Percentiles rank a stretch among this genome's conserved stretches.
Conservation (phyloP, 2,888 invertebrate genomes). For the Epinotia bilunana region DNA sequence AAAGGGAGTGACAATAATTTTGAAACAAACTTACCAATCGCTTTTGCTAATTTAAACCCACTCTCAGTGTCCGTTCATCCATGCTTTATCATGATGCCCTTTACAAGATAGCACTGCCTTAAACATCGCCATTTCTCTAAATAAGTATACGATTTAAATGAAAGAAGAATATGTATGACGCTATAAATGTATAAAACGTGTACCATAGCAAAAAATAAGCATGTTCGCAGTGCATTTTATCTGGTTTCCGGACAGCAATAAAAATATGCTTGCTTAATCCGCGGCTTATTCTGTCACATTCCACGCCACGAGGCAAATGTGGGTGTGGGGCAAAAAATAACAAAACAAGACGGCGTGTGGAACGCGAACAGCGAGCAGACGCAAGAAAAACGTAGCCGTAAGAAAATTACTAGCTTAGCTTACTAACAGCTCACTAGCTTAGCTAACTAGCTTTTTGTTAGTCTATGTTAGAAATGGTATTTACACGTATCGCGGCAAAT, state of each 20-base stretch:
- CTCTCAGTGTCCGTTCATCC: too few species aligned
- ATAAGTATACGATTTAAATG: not conserved
- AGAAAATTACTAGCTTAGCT: constrained; percentile 54
- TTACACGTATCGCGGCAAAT: too few species aligned
- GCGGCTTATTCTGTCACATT: constrained; percentile 34
- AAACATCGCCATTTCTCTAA: not conserved
- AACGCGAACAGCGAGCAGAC: constrained; percentile 60
- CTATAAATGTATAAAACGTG: not conserved
- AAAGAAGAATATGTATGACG: not conserved
- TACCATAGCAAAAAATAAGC: constrained; percentile 5
- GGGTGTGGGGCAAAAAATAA: constrained; percentile 54
- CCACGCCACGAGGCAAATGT: constrained; percentile 27
- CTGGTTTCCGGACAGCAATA: constrained; percentile 13
- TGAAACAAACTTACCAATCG: too few species aligned
- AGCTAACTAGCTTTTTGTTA: not conserved
- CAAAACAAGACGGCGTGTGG: constrained; percentile 51
- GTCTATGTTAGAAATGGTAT: not conserved
- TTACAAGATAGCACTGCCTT: not conserved
- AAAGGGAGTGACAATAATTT: too few species aligned
- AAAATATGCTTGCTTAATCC: constrained; percentile 32
- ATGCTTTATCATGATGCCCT: not conserved
- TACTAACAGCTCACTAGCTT: not conserved
- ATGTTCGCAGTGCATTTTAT: constrained; percentile 20
- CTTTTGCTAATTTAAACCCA: too few species aligned
- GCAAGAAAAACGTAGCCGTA: constrained; percentile 63